Conservation (phyloP, 2,797 vertebrate species). For the Anguilla megastoma region DNA sequence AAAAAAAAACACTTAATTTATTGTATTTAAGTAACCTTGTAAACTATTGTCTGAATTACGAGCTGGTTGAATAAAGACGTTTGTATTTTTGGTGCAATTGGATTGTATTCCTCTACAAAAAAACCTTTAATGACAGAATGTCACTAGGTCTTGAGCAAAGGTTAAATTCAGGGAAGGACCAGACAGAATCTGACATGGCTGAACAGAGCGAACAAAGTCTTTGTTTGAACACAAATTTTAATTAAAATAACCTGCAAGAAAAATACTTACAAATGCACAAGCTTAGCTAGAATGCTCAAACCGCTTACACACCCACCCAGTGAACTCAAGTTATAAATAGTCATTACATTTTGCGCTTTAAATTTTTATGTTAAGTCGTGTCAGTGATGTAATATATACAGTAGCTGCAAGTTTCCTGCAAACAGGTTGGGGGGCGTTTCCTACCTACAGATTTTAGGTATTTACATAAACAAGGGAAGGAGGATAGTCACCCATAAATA, state of each 20-base stretch:
- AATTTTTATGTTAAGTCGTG: constrained; percentile 50
- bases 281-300: constrained; percentile 42
- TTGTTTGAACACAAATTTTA: constrained; percentile 63
- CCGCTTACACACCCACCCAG: constrained; percentile 67
- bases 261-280: constrained; percentile 66
- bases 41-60: neutral
- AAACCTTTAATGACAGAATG: neutral
- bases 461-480: constrained; percentile 4
- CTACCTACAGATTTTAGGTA: constrained; percentile 15
- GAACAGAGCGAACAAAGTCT: constrained; percentile 6
- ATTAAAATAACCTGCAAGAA: constrained; percentile 71
- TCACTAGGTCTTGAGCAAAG: neutral
- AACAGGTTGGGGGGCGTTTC: neutral
- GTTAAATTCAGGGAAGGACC: neutral
- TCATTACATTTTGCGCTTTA: constrained; percentile 40
- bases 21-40: constrained; percentile 18
- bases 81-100: neutral
- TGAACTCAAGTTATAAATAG: constrained; percentile 65
- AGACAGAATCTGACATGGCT: neutral
- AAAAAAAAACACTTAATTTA: constrained; percentile 23
- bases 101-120: neutral
- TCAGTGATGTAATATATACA: constrained; percentile 56
- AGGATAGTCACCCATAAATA: constrained; percentile 13
- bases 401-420: constrained; percentile 8
- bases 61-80: constrained; percentile 16